Evolutionary conservation across 2,888 invertebrate species (phyloP).

Genomic region (Corbicula japonica): DNA sequence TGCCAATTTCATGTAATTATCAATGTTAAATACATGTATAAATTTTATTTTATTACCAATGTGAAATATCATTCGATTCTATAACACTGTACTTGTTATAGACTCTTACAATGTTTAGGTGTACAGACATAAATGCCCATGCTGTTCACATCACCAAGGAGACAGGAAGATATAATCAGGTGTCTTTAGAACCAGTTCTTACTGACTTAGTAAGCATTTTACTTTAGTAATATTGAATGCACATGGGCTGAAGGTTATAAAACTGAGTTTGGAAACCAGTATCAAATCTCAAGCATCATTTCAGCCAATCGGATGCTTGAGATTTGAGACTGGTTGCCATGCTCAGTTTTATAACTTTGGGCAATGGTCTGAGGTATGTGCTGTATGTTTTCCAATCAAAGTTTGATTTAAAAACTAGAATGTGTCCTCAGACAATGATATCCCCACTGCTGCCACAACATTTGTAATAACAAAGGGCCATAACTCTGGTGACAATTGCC

Average conservation of each 20-base stretch:
- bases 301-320: neutral
- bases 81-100: too few relatives aligned
- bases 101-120: conserved; percentile 67
- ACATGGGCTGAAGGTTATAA: too few relatives aligned
- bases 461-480: too few relatives aligned
- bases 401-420: too few relatives aligned
- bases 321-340: neutral
- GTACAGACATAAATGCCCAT: conserved; percentile 93
- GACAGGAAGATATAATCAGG: conserved; percentile 91
- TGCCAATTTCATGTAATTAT: neutral
- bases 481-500: too few relatives aligned
- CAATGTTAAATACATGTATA: neutral
- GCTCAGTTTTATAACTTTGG: neutral
- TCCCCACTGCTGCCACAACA: too few relatives aligned
- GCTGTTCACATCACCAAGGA: conserved; percentile 92
- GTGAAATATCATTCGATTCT: neutral
- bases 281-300: too few relatives aligned
- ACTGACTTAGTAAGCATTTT: conserved; percentile 84
- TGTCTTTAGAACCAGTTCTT: conserved; percentile 86
- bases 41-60: neutral
- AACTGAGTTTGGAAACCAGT: too few relatives aligned
- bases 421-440: too few relatives aligned
- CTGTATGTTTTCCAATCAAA: neutral
- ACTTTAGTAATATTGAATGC: too few relatives aligned
- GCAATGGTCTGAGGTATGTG: neutral